phyloP scores from a whole-genome alignment of 2,797 vertebrate genomes.

The Salarias fasciatus region DNA sequence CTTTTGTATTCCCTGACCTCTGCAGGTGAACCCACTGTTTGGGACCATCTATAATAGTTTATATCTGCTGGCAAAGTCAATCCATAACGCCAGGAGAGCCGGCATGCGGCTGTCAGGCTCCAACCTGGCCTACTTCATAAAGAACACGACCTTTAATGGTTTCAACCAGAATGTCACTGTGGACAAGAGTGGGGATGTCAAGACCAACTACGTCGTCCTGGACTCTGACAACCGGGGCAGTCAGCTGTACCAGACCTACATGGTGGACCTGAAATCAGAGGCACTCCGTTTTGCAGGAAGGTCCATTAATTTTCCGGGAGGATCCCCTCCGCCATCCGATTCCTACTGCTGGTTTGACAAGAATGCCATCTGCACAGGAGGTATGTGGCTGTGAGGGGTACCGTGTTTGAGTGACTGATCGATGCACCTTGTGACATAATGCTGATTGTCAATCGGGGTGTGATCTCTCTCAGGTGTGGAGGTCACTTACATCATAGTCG shows the following conservation, averaged over 20 bases:
- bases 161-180: conserved; percentile 88
- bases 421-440: no score
- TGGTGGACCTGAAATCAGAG: conserved; percentile 80
- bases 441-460: conserved; percentile 1
- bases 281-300: conserved; percentile 78
- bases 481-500: conserved; percentile 80
- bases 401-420: no score
- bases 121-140: conserved; percentile 84
- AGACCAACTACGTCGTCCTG: conserved; percentile 87
- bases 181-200: conserved; percentile 80
- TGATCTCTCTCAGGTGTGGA: conserved; percentile 80
- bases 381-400: conserved; percentile 58
- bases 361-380: conserved; percentile 84
- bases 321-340: conserved; percentile 84
- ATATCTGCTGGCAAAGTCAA: conserved; percentile 89
- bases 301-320: conserved; percentile 86
- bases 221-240: conserved; percentile 85
- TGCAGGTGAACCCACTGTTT: conserved; percentile 92
- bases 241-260: conserved; percentile 84
- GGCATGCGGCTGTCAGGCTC: conserved; percentile 79
- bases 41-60: conserved; percentile 94
- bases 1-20: background rate
- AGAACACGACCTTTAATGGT: conserved; percentile 87
- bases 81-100: conserved; percentile 82
- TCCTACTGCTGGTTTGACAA: conserved; percentile 91